Evolutionary conservation across 2,888 invertebrate species (phyloP).

Genomic region (Hecatera dysodea): DNA sequence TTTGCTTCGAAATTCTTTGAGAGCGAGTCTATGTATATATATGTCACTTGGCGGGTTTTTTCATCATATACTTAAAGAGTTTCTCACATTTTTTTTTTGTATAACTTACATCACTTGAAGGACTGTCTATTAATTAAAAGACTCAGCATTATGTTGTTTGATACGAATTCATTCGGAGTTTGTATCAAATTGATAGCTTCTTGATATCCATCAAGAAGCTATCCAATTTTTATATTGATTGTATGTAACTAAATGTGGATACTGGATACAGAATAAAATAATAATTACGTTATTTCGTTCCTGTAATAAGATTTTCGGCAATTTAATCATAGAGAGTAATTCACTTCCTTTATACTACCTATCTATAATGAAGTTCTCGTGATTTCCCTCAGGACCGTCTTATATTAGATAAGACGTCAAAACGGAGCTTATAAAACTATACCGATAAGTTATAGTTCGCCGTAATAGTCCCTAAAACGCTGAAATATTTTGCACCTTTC

Average conservation of each 20-base stretch:
- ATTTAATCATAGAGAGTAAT: slow-evolving; percentile 22
- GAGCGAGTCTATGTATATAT: no score
- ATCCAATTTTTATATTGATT: no score
- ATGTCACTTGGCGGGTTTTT: no score
- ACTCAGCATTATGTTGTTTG: no score
- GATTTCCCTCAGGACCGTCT: slow-evolving; percentile 68
- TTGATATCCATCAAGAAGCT: no score
- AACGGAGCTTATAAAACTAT: slow-evolving; percentile 48
- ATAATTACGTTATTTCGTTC: neutral
- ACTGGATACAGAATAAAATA: neutral
- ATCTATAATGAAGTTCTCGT: slow-evolving; percentile 44
- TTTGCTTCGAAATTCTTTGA: no score
- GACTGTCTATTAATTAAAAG: no score
- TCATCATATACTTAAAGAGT: no score
- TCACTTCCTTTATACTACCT: slow-evolving; percentile 23
- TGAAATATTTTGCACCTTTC: neutral
- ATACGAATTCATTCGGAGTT: no score
- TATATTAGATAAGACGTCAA: slow-evolving; percentile 66
- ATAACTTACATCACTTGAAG: no score
- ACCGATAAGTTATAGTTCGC: slow-evolving; percentile 46
- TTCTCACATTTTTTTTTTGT: no score
- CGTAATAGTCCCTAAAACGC: slow-evolving; percentile 11
- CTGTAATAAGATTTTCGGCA: slow-evolving; percentile 22
- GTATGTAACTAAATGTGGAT: no score
- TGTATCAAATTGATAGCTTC: neutral